Evolutionary conservation across 2,888 invertebrate genomes (phyloP).

Genomic region (Caenorhabditis wallacei): DNA sequence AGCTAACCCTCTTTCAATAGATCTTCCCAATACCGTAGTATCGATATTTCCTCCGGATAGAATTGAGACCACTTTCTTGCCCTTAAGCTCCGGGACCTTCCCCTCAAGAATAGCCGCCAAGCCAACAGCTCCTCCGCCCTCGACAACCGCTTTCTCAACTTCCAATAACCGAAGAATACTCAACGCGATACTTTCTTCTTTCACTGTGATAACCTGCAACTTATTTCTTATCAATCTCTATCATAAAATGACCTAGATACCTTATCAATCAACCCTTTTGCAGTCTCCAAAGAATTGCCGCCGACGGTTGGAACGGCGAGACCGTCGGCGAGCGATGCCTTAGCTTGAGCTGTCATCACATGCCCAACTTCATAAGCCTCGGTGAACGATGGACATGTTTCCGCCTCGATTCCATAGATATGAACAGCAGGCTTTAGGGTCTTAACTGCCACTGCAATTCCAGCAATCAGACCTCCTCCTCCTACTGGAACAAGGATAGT

Average conservation of each 20-base stretch:
- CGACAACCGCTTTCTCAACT: conserved; percentile 88
- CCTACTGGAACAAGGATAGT: conserved; percentile 95
- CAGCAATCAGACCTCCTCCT: conserved; percentile 95
- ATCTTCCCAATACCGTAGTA: conserved; percentile 85
- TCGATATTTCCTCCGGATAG: conserved; percentile 86
- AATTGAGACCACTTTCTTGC: conserved; percentile 86
- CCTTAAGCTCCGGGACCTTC: conserved; percentile 89
- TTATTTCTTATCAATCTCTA: neutral
- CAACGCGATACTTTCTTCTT: conserved; percentile 85
- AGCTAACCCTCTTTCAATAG: conserved; percentile 84
- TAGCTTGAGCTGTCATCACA: conserved; percentile 87
- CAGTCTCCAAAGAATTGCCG: conserved; percentile 90
- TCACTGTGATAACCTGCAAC: conserved; percentile 77
- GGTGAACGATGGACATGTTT: conserved; percentile 92
- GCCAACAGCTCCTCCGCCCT: conserved; percentile 92
- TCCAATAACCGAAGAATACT: conserved; percentile 85
- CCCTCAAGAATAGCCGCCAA: conserved; percentile 92
- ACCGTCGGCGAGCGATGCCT: conserved; percentile 91
- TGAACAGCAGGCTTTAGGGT: conserved; percentile 90
- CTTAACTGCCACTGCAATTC: conserved; percentile 93
- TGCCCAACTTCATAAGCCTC: conserved; percentile 88
- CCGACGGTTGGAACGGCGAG: conserved; percentile 93
- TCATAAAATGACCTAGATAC: conserved; percentile 19
- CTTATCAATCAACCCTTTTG: conserved; percentile 88
- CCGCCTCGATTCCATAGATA: conserved; percentile 95